Evolutionary conservation across 35 echinoderm and acorn worm genomes (phyloP).

Genomic region (Eucidaris tribuloides): DNA sequence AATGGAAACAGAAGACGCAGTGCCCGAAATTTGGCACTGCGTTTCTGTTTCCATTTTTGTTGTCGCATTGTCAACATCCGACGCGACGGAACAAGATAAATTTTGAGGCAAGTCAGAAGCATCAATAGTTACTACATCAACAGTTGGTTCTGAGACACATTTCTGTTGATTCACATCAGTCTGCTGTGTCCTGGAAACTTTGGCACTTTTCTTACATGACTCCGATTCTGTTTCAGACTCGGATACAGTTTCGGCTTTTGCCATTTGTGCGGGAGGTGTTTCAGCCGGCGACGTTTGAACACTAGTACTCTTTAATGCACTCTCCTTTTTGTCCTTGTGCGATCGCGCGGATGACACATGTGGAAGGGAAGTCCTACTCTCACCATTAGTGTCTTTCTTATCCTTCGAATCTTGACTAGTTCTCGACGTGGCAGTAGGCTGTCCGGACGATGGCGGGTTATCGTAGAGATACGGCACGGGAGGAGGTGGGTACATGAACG

Average conservation of each 20-base stretch:
- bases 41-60: background rate
- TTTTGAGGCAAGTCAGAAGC: background rate
- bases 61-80: background rate
- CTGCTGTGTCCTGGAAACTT: conserved; percentile 11
- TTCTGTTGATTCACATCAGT: conserved; percentile 7
- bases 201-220: background rate
- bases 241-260: background rate
- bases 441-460: background rate
- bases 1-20: background rate
- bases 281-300: conserved; percentile 59
- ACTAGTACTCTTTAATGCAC: conserved; percentile 63
- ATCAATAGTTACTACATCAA: conserved; percentile 11
- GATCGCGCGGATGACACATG: background rate
- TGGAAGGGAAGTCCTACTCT: background rate
- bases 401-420: background rate
- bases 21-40: background rate
- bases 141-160: background rate
- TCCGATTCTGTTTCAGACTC: background rate
- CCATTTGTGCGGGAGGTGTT: background rate
- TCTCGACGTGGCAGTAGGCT: background rate
- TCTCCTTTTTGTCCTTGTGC: conserved; percentile 27
- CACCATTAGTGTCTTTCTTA: background rate
- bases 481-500: conserved; percentile 37
- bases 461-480: conserved; percentile 13
- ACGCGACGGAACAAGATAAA: background rate